Conservation (phyloP, 1,140 invertebrate genomes). For the Solenopsis invicta region DNA sequence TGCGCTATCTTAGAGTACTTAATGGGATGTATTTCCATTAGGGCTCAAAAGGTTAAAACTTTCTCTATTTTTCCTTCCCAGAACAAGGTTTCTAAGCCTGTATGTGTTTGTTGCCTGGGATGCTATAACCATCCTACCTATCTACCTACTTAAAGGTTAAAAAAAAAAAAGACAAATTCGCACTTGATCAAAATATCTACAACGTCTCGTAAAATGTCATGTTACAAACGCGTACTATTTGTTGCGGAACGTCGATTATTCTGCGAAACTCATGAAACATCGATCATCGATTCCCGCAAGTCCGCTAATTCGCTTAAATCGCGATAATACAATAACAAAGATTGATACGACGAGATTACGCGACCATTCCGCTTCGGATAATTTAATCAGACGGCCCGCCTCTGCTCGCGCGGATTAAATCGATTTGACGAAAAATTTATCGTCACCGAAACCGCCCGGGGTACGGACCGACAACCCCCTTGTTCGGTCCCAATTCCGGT, state of each 20-base stretch:
- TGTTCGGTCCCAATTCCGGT: constrained; percentile 55
- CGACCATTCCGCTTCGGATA: constrained; percentile 31
- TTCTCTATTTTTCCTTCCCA: too few relatives aligned
- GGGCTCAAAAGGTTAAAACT: too few relatives aligned
- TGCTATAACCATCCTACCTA: too few relatives aligned
- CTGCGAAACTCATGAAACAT: constrained; percentile 19
- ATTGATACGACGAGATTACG: constrained; percentile 62
- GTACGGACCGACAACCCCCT: constrained; percentile 17
- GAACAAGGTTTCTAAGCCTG: too few relatives aligned
- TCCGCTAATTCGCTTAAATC: constrained; percentile 39
- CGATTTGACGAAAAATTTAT: constrained; percentile 61
- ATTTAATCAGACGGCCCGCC: constrained; percentile 55
- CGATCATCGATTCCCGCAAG: constrained; percentile 29
- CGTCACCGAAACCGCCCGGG: constrained; percentile 30
- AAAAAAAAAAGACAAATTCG: background rate
- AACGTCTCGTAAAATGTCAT: background rate
- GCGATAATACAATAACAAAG: constrained; percentile 60
- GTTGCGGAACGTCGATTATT: background rate
- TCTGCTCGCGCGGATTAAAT: constrained; percentile 44
- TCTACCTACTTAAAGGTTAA: too few relatives aligned
- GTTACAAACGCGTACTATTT: background rate
- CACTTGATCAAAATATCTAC: background rate
- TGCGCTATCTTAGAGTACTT: too few relatives aligned
- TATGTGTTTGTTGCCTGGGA: too few relatives aligned
- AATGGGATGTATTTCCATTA: too few relatives aligned